Evolutionary conservation across 2,113 vertebrate genomes (phyloP), one percentile per base, ranked within the genome.

Genomic region (Chascanopsetta lugubris): DNA sequence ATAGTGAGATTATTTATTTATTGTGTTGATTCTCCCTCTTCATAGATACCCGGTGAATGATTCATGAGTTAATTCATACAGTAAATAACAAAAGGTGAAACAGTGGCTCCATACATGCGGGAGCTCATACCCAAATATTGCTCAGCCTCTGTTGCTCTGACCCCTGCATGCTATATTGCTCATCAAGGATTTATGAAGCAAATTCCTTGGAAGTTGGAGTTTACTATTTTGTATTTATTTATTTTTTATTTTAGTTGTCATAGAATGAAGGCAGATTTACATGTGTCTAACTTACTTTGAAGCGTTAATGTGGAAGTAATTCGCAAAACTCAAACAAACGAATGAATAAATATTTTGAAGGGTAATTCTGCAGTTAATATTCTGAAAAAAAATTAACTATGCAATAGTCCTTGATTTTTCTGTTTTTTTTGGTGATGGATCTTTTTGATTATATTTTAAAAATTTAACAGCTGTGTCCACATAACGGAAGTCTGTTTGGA

Each of bases 381-480:
- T n/a, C n/a, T n/a, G n/a, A 63, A 87, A 87, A 79, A 87, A 88
- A 85, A 82, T 84, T 84, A 90, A 90, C 89, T 73, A 89, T 85
- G 68, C 82, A 90, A 78, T 64, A 84, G 79, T 68, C 81, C 76
- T 8, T 42, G 68, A 79, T 84, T 85, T 85, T 84, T 82, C 78
- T 62, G 79, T 77, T 85, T n/a, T n/a, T n/a, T n/a, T n/a, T 79
- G 84, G 72, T 51, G 73, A 74, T 73, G 70, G 56, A 78, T 67
- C 47, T 20, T 71, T 87, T 86, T 85, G 74, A 25, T 8, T 25
- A 47, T 42, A 45, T 24, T 47, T 30, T 66, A 38, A 57, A 13
- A n/a, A n/a, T n/a, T n/a, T 29, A 34, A 62, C 75, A 82, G 66
- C 55, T 71, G 47, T 78, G 74, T 85, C 55, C 72, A 50, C 60